A percentile compares a stretch with the other conserved stretches of the same genome.
Conservation (phyloP, 2,113 vertebrate genomes). For the Chionis minor region DNA sequence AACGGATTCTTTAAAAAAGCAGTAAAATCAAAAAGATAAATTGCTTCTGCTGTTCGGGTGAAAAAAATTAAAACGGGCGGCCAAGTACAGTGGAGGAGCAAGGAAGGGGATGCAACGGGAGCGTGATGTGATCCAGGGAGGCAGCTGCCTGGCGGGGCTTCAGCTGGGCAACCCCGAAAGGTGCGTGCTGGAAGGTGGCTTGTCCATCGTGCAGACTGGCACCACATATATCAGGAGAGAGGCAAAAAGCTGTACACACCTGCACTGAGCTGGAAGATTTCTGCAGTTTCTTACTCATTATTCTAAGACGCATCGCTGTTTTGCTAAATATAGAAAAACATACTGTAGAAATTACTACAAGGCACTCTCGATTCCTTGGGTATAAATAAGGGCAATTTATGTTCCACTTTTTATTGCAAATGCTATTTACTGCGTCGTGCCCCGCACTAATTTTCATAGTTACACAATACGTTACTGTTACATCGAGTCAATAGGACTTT, state of each 20-base stretch:
- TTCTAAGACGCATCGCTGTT: background rate
- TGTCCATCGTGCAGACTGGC: background rate
- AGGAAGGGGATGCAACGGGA: background rate
- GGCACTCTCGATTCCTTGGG: background rate
- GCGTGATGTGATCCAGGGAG: background rate
- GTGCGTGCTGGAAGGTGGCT: background rate
- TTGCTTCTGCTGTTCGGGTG: background rate
- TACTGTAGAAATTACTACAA: conserved; percentile 1
- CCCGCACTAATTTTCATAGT: conserved; percentile 7
- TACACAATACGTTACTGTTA: background rate
- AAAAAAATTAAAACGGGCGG: conserved; percentile 13
- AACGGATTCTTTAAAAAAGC: background rate
- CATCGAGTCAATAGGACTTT: background rate
- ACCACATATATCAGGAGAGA: background rate
- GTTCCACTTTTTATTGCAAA: background rate
- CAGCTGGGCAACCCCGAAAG: background rate
- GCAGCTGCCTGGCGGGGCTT: background rate
- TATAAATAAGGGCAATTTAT: background rate
- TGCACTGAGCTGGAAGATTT: background rate
- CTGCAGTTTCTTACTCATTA: background rate
- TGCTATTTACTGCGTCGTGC: background rate
- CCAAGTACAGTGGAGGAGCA: background rate
- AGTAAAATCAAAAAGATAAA: background rate
- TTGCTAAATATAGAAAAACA: background rate
- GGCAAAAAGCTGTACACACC: background rate